A percentile compares a stretch with the other conserved stretches of the same genome.
Conservation (phyloP, 2,113 vertebrate species). For the Macquaria australasica region DNA sequence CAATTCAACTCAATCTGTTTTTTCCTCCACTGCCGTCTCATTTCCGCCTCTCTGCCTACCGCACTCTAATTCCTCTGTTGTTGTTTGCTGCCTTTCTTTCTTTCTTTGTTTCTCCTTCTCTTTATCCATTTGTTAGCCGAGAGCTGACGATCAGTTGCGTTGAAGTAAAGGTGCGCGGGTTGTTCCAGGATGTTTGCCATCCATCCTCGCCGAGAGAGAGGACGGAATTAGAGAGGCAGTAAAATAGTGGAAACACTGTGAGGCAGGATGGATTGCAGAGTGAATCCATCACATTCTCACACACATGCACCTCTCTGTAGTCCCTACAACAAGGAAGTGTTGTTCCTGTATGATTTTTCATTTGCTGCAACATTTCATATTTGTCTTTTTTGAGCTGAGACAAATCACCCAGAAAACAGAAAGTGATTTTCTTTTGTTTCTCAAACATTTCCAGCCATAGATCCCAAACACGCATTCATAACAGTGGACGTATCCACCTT, state of each 20-base stretch:
- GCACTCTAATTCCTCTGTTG: constrained; percentile 38
- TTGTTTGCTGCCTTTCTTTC: neutral
- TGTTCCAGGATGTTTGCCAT: constrained; percentile 36
- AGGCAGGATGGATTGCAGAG: constrained; percentile 59
- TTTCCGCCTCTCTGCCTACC: constrained; percentile 35
- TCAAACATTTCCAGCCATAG: neutral
- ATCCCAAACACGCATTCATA: neutral
- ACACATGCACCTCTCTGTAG: neutral
- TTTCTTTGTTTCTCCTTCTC: neutral
- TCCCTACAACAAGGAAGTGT: constrained; percentile 19
- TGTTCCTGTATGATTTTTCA: constrained; percentile 49
- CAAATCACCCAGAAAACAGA: neutral
- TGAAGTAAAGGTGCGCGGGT: constrained; percentile 48
- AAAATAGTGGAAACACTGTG: constrained; percentile 40
- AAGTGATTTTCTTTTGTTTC: too few relatives aligned
- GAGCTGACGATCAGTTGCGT: constrained; percentile 42
- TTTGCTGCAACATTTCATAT: constrained; percentile 28
- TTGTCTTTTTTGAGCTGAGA: constrained; percentile 13
- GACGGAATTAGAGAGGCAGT: constrained; percentile 44
- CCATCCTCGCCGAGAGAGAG: constrained; percentile 44
- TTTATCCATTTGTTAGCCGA: constrained; percentile 24
- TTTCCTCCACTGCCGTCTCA: neutral
- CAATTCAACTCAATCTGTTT: constrained; percentile 38
- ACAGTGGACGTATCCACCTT: neutral
- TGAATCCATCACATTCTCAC: constrained; percentile 50